Base-by-base conservation (phyloP, 2,888 invertebrate genomes). In the Pocota personata region DNA sequence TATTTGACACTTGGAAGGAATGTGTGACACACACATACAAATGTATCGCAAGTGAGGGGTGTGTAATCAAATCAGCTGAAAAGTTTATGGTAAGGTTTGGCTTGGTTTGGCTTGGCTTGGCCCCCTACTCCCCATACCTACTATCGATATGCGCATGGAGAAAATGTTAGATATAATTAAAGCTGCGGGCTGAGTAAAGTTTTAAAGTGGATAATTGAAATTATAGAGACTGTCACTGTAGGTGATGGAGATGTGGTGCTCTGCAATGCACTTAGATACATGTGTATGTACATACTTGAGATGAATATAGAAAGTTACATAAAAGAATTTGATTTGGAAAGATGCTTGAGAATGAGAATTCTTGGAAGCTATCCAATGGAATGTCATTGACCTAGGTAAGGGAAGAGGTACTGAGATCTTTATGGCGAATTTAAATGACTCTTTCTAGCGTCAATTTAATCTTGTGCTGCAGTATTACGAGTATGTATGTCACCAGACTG, bases 1-100 rank as follows among this genome's bases (percentile, higher is more conserved):
- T 24, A 24, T 75, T 71, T 76, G 71, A 79, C 75, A 71, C 62
- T 66, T 84, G 58, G 46, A 60, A 52, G 14, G 55, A 77, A 72
- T 50, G 58, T 57, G 4, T 55, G 60, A 58, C 57, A 71, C 52
- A 50, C 43, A 60, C n/a, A 21, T 27, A 71, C n/a, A 14, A 4
- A 46, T 3, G 24, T 0, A 46, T 24, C n/a, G 8, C 7, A 37
- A 14, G 55, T 19, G 30, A 3, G 43, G 21, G 40, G 2, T n/a
- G n/a, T n/a, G 35, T 50, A 7, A 24, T 30, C 57, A 24, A 57
- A 35, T 69, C 69, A 69, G 69, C 69, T 69, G 69, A 55, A 69
- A 40, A 69, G 52, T 66, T 48, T 48, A 35, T 21, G 16, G 16
- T 30, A 19, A 58, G n/a, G 40, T 43, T 40, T 21, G 24, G n/a